Base-by-base conservation (phyloP, 2,888 invertebrate species). In the Agrochola macilenta region DNA sequence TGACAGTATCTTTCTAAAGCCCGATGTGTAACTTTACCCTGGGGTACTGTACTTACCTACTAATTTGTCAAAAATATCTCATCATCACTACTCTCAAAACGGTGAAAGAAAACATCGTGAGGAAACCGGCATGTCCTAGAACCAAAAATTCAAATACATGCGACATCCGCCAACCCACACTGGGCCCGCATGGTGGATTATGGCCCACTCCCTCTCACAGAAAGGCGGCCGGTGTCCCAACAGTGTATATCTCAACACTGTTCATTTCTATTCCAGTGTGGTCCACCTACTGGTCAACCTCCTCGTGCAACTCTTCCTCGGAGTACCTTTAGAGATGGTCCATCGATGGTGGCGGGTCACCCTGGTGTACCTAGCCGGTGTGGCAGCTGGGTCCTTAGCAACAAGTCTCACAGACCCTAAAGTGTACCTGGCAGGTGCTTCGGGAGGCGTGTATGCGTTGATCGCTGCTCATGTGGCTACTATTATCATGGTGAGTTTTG, bases 241-340 rank as follows among this genome's bases (percentile, higher is more conserved):
- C 12, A 43, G 0, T 43, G 43, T 39, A 39, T 39, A 39, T 58
- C n/a, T 69, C n/a, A 63, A 12, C 46, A 35, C 30, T 35, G 66
- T 35, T 8, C 2, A 60, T 60, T 71, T 74, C 26, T 43, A 46
- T 94, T 94, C 30, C 96, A 99, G 99, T 71, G 97, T 98, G 69
- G 97, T 98, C 91, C 99, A 99, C 94, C 97, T 99, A 58, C 96
- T 98, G 82, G 98, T 99, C 91, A 99, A 99, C 94, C 96, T 99
- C 43, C 95, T 99, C 74, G 99, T 99, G 81, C 99, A 99, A 94
- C 96, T 99, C 79, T 97, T 99, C 93, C 97, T 99, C 77, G 99
- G 99, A 0, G 97, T 99, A 17, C 99, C 99, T 0, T 95, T 99
- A 81, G 99, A 99, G 95, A 98, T 99, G 98, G 99, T 99, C 0